phyloP scores from a whole-genome alignment of 2,797 vertebrate genomes.

The Dromococcyx pavoninus region DNA sequence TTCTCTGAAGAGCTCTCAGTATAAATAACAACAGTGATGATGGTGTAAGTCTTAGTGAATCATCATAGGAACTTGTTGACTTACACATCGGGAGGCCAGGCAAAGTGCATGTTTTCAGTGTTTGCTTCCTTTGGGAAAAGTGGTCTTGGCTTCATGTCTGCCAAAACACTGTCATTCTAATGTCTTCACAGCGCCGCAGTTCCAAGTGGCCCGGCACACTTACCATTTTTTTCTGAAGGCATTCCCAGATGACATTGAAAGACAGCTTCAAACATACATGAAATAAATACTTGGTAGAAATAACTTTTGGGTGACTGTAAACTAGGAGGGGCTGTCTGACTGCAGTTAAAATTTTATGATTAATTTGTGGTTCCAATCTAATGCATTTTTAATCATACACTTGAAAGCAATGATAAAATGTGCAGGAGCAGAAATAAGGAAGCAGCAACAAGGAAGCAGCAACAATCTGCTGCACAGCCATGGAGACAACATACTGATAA shows the following conservation, averaged over 20 bases:
- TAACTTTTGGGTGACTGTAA: neutral
- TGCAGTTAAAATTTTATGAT: neutral
- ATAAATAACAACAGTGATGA: conserved; percentile 27
- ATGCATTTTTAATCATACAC: neutral
- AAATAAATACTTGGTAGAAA: neutral
- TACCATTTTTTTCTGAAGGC: neutral
- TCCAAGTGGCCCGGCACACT: neutral
- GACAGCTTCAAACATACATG: neutral
- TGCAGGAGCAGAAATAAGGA: neutral
- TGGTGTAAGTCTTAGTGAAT: conserved; percentile 33
- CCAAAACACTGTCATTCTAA: conserved; percentile 7
- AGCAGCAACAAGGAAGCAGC: neutral
- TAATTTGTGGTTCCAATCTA: neutral
- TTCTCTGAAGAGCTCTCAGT: conserved; percentile 5
- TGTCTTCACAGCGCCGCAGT: neutral
- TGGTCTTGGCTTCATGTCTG: neutral
- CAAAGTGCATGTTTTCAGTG: neutral
- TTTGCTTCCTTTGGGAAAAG: conserved; percentile 33
- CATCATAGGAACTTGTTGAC: conserved; percentile 34
- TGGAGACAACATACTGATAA: neutral
- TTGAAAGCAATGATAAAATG: conserved; percentile 11
- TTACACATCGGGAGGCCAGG: neutral
- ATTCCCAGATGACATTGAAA: neutral
- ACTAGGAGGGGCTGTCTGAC: neutral
- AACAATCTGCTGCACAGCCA: neutral